These are phyloP conservation scores for Rhinogobio ventralis DNA, from an alignment of 2,797 vertebrate species.

Conservation along the genomic window DNA sequence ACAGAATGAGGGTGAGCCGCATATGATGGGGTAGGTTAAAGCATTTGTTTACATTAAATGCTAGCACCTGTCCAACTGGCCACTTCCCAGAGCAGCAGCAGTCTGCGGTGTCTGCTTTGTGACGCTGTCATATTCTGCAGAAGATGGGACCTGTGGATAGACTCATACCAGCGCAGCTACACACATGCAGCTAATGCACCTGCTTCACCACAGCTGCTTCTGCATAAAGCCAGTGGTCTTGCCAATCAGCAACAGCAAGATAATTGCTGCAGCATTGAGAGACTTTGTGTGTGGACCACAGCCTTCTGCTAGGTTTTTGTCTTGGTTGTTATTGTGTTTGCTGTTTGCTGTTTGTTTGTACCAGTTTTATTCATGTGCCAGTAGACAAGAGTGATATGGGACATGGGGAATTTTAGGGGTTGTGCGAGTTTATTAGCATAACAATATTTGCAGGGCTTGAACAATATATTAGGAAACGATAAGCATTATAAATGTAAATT, in stretches of 20 bases:
- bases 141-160: slow-evolving; percentile 27
- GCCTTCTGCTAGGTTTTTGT: slow-evolving; percentile 48
- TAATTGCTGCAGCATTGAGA: slow-evolving; percentile 67
- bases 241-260: slow-evolving; percentile 70
- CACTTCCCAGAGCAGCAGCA: slow-evolving; percentile 51
- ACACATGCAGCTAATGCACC: slow-evolving; percentile 61
- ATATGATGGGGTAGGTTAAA: slow-evolving; percentile 60
- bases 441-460: slow-evolving; percentile 21
- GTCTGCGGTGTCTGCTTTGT: slow-evolving; percentile 33
- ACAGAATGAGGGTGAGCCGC: slow-evolving; percentile 38
- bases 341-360: slow-evolving; percentile 42
- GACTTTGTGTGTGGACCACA: slow-evolving; percentile 42
- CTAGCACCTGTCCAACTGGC: slow-evolving; percentile 72
- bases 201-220: slow-evolving; percentile 70
- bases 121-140: slow-evolving; percentile 40
- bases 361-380: not conserved
- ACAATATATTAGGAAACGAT: not conserved
- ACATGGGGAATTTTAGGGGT: slow-evolving; percentile 22
- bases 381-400: slow-evolving; percentile 33
- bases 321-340: slow-evolving; percentile 33
- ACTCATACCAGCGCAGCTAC: slow-evolving; percentile 25
- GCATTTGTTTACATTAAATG: slow-evolving; percentile 70
- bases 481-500: not conserved
- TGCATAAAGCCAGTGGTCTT: slow-evolving; percentile 68
- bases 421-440: slow-evolving; percentile 5